Conservation (phyloP, 2,113 vertebrate genomes). For the Chionis minor region DNA sequence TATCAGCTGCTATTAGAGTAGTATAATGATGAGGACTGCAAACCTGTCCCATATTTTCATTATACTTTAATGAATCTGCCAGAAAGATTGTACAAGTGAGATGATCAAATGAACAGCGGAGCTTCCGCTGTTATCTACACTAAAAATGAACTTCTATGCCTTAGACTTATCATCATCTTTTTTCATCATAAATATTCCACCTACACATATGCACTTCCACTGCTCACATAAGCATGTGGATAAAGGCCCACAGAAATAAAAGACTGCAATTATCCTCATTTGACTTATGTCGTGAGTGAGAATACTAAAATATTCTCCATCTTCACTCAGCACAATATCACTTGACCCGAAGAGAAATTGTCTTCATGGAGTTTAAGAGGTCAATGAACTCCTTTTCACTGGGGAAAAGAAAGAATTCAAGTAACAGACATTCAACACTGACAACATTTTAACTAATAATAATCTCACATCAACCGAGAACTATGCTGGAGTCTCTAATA, state of each 20-base stretch:
- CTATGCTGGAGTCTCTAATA: background rate
- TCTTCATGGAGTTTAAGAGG: conserved; percentile 4
- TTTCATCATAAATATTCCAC: conserved; percentile 21
- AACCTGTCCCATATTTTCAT: conserved; percentile 16
- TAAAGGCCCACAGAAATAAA: conserved; percentile 8
- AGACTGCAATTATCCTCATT: background rate
- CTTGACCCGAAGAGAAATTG: conserved; percentile 14
- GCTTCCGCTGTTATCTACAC: background rate
- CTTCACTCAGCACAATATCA: background rate
- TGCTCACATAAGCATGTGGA: background rate
- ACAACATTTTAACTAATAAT: conserved; percentile 21
- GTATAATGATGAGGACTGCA: background rate
- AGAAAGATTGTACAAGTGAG: conserved; percentile 17
- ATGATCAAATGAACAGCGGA: background rate
- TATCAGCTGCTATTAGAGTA: background rate
- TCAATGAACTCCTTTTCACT: background rate
- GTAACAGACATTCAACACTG: background rate
- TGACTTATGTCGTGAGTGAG: background rate
- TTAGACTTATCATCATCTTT: background rate
- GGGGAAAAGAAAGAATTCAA: background rate
- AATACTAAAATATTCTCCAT: background rate
- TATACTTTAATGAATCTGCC: conserved; percentile 35
- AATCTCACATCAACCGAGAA: background rate
- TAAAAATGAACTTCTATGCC: background rate
- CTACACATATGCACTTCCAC: background rate